Percentiles rank a stretch among this genome's conserved stretches.
These are phyloP conservation scores for Lutraria rhynchaena DNA, from an alignment of 1,140 invertebrate genomes.

Conservation along the genomic window DNA sequence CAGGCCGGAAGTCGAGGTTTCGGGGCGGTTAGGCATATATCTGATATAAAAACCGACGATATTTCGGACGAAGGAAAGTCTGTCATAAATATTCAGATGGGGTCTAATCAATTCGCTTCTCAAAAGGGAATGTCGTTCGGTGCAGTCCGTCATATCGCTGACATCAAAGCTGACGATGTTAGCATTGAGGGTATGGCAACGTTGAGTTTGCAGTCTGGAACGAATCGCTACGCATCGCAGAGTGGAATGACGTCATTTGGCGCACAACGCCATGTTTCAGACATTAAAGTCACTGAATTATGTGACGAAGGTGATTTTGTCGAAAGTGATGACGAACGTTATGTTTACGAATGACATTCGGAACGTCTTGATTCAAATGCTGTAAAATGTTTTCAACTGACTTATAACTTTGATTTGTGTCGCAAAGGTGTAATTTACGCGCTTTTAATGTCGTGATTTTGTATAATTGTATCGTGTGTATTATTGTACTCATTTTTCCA, in stretches of 20 bases:
- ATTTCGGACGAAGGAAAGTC: slow-evolving; percentile 85
- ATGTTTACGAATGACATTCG: slow-evolving; percentile 17
- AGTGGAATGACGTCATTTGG: slow-evolving; percentile 87
- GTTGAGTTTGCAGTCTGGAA: slow-evolving; percentile 94
- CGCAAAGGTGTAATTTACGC: no score
- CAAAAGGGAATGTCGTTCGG: slow-evolving; percentile 86
- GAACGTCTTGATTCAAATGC: neutral
- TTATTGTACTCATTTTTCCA: no score
- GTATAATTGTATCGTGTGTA: no score
- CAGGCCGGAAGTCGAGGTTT: slow-evolving; percentile 95
- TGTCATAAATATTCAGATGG: slow-evolving; percentile 95
- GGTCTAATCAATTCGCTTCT: slow-evolving; percentile 90
- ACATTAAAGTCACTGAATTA: slow-evolving; percentile 59
- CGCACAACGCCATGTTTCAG: slow-evolving; percentile 78
- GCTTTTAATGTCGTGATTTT: no score
- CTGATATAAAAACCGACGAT: slow-evolving; percentile 77
- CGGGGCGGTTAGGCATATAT: slow-evolving; percentile 95
- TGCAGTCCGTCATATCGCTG: slow-evolving; percentile 92
- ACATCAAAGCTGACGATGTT: slow-evolving; percentile 72
- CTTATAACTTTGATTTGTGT: no score
- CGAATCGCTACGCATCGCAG: slow-evolving; percentile 93
- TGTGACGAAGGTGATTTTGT: slow-evolving; percentile 86
- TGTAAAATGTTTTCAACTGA: no score
- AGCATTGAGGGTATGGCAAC: slow-evolving; percentile 87
- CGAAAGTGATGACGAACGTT: slow-evolving; percentile 33